Base-by-base conservation (phyloP, 2,888 invertebrate genomes). In the Aleiodes testaceus region DNA sequence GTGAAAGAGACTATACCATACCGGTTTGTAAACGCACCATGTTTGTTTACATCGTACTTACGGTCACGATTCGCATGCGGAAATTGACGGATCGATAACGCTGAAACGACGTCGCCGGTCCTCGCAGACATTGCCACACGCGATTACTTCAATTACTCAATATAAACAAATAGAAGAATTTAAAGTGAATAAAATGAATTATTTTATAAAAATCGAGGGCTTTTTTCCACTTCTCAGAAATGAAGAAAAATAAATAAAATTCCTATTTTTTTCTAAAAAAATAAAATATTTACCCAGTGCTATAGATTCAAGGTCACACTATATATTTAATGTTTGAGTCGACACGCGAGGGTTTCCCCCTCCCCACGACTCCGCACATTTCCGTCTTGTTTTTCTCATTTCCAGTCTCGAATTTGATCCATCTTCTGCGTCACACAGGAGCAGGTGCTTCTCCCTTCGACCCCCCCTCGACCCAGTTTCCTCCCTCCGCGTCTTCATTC, bases 41-140 rank as follows among this genome's bases (percentile, higher is more conserved):
- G 72, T 76, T 77, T 78, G 78, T 78, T 79, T 77, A 78, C 78
- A 74, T 69, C 63, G 44, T 52, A 44, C 16, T 55, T 66, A 66
- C 47, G 50, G 30, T 42, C 36, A 59, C 69, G 64, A 66, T 66
- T 72, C 26, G 36, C 69, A 73, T 69, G 66, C 66, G 66, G 63
- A 70, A 66, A 50, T 68, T 69, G 47, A 22, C 22, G 64, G 61
- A 74, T 74, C 77, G 75, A 74, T 74, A 67, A 26, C 26, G 42
- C 22, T 64, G 18, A 44, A 12, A 44, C 64, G 44, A 50, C 47
- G 36, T 50, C 7, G 14, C 20, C 30, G 44, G 9, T 63, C 18
- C 30, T 53, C 6, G 26, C 20, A 36, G n/a, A 66, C 49, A 65
- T 65, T 20, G 6, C 14, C 20, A 26, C 66, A 66, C 30, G 64